Base-by-base conservation (phyloP, 2,888 invertebrate genomes). In the Meloe dianella region DNA sequence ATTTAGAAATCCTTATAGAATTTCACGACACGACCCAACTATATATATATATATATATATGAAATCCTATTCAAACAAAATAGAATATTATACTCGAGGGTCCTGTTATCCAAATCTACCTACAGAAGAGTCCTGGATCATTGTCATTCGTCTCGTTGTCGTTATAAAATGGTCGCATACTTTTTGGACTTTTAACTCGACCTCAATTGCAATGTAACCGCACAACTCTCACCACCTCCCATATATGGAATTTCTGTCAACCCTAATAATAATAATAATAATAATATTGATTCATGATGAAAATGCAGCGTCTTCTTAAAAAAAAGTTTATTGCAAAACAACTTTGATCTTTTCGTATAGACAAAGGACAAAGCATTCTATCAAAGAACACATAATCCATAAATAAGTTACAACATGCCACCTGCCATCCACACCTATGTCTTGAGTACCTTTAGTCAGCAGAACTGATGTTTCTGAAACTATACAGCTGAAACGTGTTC, bases 61-160 rank as follows among this genome's bases (percentile, higher is more conserved):
- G 75, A 78, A 78, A 79, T 76, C 77, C 74, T 72, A 76, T 77
- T 77, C 74, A 75, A 79, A 77, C 77, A 79, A 79, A 79, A 80
- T 80, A 79, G 78, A 78, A 79, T 79, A 80, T 80, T 79, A 77
- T 75, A 76, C 80, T 77, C 79, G 70, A 65, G 80, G 78, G 79
- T 69, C 78, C 79, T 76, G 75, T 79, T 78, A 79, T 76, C 76
- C 73, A 78, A 79, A 80, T 79, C 78, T 78, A 79, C 80, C 78
- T 79, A 78, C 75, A 75, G 73, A 65, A 60, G 69, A 66, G 38
- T 66, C 66, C 65, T 67, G 67, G 22, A 67, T 67, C 67, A 65
- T 72, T 71, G 67, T 73, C 71, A 70, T 73, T 70, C 69, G 70
- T 60, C 54, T 64, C 64, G 47, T 57, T 29, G 35, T 61, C 58